Conservation (phyloP, 2,888 invertebrate species). For the Stenurella melanura region DNA sequence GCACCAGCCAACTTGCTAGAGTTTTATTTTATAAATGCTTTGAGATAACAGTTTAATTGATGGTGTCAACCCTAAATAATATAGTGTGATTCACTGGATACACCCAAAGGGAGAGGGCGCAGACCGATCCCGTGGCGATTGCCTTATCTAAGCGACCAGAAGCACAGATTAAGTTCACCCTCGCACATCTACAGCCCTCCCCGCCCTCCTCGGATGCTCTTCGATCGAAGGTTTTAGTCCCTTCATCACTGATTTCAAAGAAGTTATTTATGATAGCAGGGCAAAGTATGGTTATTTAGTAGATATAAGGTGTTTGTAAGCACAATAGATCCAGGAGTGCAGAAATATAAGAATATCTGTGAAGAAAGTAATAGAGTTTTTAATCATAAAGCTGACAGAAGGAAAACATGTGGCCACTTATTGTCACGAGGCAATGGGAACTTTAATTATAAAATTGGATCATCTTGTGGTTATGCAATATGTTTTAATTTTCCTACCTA, state of each 20-base stretch:
- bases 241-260: conserved; percentile 40
- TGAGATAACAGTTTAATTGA: conserved; percentile 73
- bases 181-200: conserved; percentile 48
- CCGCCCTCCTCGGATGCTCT: not conserved
- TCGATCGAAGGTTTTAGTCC: conserved; percentile 35
- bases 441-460: no score
- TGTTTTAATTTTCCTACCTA: no score
- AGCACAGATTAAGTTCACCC: conserved; percentile 72
- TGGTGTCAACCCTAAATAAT: conserved; percentile 72
- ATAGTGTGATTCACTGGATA: conserved; percentile 71
- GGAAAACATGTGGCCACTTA: not conserved
- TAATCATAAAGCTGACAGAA: not conserved
- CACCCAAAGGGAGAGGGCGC: conserved; percentile 62
- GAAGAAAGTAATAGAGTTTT: conserved; percentile 6
- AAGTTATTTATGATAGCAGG: conserved; percentile 37
- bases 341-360: conserved; percentile 8
- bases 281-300: conserved; percentile 28
- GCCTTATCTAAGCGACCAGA: conserved; percentile 74
- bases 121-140: conserved; percentile 71
- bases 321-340: conserved; percentile 28
- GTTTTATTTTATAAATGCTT: conserved; percentile 71
- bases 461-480: no score
- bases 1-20: conserved; percentile 38
- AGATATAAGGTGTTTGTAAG: not conserved
- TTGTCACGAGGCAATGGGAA: not conserved